Conservation (phyloP, 2,113 vertebrate genomes). For the Xenopus laevis region DNA sequence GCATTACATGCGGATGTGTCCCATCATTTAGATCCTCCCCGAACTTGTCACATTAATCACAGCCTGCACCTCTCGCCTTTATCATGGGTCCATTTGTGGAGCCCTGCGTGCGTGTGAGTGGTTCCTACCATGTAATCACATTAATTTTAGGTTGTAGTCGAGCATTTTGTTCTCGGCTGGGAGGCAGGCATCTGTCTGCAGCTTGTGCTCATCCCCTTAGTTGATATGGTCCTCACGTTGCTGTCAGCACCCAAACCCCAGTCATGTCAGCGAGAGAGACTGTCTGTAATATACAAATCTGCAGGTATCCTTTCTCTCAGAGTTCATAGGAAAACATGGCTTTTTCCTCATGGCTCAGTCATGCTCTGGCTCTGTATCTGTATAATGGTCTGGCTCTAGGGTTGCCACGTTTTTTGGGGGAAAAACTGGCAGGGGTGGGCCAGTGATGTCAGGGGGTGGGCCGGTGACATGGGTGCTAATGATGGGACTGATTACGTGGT, state of each 20-base stretch:
- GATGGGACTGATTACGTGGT: too few relatives aligned
- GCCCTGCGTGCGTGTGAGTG: background rate
- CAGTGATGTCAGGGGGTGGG: too few relatives aligned
- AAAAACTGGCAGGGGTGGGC: too few relatives aligned
- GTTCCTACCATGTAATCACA: conserved; percentile 29
- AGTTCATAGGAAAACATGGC: too few relatives aligned
- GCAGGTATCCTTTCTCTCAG: too few relatives aligned
- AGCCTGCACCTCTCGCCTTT: conserved; percentile 19
- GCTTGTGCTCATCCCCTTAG: background rate
- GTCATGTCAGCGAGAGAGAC: too few relatives aligned
- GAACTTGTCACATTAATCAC: conserved; percentile 40
- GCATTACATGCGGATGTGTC: conserved; percentile 20
- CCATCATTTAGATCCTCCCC: conserved; percentile 19
- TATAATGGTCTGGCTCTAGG: too few relatives aligned
- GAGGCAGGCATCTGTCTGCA: conserved; percentile 32
- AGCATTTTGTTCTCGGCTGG: conserved; percentile 40
- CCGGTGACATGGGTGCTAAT: too few relatives aligned
- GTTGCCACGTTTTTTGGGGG: too few relatives aligned
- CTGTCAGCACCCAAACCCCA: background rate
- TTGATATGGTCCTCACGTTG: background rate
- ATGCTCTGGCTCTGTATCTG: too few relatives aligned
- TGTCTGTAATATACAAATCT: too few relatives aligned
- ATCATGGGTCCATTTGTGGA: conserved; percentile 20
- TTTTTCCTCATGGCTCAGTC: too few relatives aligned
- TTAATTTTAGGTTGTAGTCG: conserved; percentile 38